Evolutionary conservation across 2,888 invertebrate species (phyloP), one percentile per base, ranked within the genome.

Genomic region (Amphipyra tragopoginis): DNA sequence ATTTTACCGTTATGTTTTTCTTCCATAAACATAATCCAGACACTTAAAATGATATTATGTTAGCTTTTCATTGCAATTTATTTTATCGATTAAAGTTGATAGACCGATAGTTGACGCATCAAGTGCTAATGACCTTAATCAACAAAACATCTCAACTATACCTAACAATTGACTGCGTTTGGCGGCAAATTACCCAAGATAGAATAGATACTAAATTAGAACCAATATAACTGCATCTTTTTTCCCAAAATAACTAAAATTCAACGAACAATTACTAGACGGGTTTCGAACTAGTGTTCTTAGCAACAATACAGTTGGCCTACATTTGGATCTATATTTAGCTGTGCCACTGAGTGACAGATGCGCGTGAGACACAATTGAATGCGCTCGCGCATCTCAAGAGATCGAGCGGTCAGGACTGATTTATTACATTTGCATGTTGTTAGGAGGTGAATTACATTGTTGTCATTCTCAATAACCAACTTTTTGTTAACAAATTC

Each of bases 321-420:
- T 74, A 79, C 66, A 65, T 78, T 48, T 49, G 15, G 14, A 10
- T 66, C 72, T 78, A 78, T 77, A 67, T 78, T 77, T 77, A 78
- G 74, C 47, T 11, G 47, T 54, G 45, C 49, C 52, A 54, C 53
- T 54, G 42, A 51, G 55, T 77, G 77, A 78, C 80, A 77, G 56
- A 77, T 75, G 68, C 49, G 62, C 65, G 57, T 59, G 66, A 73
- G 63, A 67, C 59, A 59, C 65, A 77, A 67, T 62, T 67, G 71
- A 51, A 66, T 74, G 67, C 70, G 70, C 60, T 55, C 44, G 64
- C 69, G 63, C 75, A 65, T 67, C 58, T 55, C 57, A 53, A 61
- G 48, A 66, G 51, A 63, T 58, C 66, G 63, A 57, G 64, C 71
- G 75, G 75, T 71, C 71, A 74, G 43, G 47, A 47, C 50, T 71